Conservation (phyloP, 2,113 vertebrate genomes). For the Notarius lentiginosus region DNA sequence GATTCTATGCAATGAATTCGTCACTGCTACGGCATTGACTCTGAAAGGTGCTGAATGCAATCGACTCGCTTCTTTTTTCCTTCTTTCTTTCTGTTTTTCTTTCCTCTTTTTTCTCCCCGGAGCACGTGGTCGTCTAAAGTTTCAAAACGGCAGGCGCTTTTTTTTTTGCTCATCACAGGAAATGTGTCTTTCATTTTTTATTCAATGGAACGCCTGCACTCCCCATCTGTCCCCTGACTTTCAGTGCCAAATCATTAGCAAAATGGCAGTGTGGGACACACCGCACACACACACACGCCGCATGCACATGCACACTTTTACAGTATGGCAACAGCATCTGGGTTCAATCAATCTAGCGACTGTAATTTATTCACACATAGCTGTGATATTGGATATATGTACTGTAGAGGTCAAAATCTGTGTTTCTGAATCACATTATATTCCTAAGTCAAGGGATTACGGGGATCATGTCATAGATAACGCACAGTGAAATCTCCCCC, state of each 20-base stretch:
- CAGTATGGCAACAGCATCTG: slow-evolving; percentile 32
- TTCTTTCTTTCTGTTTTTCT: slow-evolving; percentile 27
- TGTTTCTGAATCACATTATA: background rate
- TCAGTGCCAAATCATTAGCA: slow-evolving; percentile 59
- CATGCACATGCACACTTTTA: background rate
- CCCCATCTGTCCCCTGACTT: slow-evolving; percentile 51
- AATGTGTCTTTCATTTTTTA: slow-evolving; percentile 54
- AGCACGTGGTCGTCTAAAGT: slow-evolving; percentile 32
- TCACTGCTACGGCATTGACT: slow-evolving; percentile 23
- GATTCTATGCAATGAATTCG: slow-evolving; percentile 43
- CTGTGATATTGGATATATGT: slow-evolving; percentile 16
- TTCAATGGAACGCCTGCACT: slow-evolving; percentile 52
- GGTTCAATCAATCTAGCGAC: slow-evolving; percentile 25
- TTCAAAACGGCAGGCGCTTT: slow-evolving; percentile 36
- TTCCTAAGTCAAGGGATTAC: background rate
- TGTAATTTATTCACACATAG: slow-evolving; percentile 36
- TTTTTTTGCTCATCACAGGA: slow-evolving; percentile 37
- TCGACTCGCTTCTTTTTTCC: slow-evolving; percentile 30
- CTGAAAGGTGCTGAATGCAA: slow-evolving; percentile 42
- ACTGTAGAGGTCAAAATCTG: background rate
- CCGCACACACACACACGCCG: slow-evolving; percentile 7
- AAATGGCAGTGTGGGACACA: slow-evolving; percentile 38
- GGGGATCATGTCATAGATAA: slow-evolving; percentile 2
- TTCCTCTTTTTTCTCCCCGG: background rate
- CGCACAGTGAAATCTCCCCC: background rate